Conservation (phyloP, 2,797 vertebrate species). For the Gallinago solitaria region DNA sequence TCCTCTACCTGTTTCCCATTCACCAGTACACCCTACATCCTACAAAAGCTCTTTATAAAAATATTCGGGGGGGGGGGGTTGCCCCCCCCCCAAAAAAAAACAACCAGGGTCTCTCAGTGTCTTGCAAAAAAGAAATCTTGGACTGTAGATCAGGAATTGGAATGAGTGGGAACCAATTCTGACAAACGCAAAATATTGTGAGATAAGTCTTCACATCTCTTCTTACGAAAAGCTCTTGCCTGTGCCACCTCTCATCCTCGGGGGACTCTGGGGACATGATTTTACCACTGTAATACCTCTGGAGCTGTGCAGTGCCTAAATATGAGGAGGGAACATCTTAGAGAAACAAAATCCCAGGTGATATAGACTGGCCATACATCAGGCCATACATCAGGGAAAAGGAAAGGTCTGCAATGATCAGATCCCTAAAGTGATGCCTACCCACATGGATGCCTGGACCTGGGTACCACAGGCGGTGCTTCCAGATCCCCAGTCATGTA, state of each 20-base stretch:
- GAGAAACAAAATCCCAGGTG: neutral
- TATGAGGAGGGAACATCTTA: neutral
- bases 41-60: neutral
- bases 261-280: neutral
- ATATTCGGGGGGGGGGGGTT: too few relatives aligned
- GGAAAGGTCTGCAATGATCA: neutral
- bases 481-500: neutral
- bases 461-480: neutral
- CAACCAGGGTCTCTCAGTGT: neutral
- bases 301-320: neutral
- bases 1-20: neutral
- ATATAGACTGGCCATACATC: neutral
- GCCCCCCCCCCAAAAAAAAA: rapidly evolving
- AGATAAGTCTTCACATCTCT: neutral
- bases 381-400: neutral
- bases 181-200: neutral
- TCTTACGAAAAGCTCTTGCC: neutral
- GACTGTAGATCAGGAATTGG: neutral
- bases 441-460: neutral
- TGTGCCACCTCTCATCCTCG: neutral
- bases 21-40: neutral
- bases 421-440: neutral
- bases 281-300: neutral
- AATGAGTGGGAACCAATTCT: neutral
- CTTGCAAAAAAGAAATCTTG: neutral